Base-by-base conservation (phyloP, 2,888 invertebrate genomes). In the Sminthurides aquaticus region DNA sequence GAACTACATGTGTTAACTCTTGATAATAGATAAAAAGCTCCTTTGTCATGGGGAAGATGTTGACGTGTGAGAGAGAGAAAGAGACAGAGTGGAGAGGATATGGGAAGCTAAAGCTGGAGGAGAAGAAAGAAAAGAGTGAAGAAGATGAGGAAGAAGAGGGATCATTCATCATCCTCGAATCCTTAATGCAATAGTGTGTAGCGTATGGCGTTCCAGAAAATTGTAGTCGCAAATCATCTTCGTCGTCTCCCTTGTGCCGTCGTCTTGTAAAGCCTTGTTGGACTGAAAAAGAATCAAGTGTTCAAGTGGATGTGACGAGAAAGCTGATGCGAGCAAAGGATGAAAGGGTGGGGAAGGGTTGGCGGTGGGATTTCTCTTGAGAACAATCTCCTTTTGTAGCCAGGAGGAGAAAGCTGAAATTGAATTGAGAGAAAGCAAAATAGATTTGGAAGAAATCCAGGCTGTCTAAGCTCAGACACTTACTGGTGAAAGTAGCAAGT, bases 111-210 rank as follows among this genome's bases (percentile, higher is more conserved):
- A n/a, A n/a, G n/a, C n/a, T n/a, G 22, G 48, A 57, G 8, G 57
- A 57, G 57, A 63, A 57, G 57, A 48, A 63, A 57, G 27, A 29
- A 5, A 22, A 22, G 8, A 55, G 20, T 15, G 43, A n/a, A 27
- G 15, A 60, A 52, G 61, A 52, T 11, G 54, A 24, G 56, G 57
- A 34, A 27, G 18, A 57, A 34, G 62, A 25, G 57, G 57, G 49
- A 63, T 63, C 63, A 63, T 63, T 63, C 63, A 63, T 63, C 63
- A 63, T 57, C 57, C 57, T 15, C n/a, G 26, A 22, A 57, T 57
- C 63, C 49, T 63, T 63, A 63, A 63, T 63, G 62, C 55, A 62
- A 56, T 34, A 34, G 43, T 15, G 5, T 34, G 43, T 34, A 34
- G 15, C 43, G 43, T 34, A 5, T 34, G 43, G 43, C 43, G 15